Evolutionary conservation across 2,113 vertebrate species (phyloP).

Genomic region (Bos javanicus): DNA sequence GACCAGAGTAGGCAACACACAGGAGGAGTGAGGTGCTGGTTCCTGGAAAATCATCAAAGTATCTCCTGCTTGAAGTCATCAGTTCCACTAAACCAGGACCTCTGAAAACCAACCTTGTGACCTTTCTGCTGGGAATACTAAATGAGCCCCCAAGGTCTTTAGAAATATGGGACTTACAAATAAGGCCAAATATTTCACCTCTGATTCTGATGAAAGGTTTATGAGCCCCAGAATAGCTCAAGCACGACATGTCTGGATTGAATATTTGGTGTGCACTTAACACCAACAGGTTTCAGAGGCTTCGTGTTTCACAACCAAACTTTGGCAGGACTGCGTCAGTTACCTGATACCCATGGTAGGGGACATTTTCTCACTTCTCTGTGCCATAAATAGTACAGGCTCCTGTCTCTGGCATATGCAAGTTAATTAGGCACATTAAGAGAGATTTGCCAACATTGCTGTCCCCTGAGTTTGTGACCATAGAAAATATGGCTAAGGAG

Average conservation of each 20-base stretch:
- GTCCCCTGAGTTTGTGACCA: conserved; percentile 41
- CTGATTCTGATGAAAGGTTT: conserved; percentile 76
- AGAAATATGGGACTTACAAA: conserved; percentile 74
- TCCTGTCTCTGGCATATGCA: conserved; percentile 36
- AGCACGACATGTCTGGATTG: conserved; percentile 72
- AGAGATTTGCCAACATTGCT: conserved; percentile 48
- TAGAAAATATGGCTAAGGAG: conserved; percentile 58
- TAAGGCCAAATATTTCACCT: conserved; percentile 75
- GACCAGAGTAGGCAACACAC: neutral
- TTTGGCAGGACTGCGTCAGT: conserved; percentile 60
- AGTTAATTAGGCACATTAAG: conserved; percentile 61
- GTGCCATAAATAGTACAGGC: conserved; percentile 66
- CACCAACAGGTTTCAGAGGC: conserved; percentile 66
- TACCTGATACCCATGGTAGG: conserved; percentile 61
- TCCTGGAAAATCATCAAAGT: conserved; percentile 42
- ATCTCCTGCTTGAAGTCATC: conserved; percentile 36
- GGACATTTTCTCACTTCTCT: conserved; percentile 71
- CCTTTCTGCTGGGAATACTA: conserved; percentile 69
- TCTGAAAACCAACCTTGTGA: conserved; percentile 55
- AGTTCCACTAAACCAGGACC: conserved; percentile 36
- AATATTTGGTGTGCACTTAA: conserved; percentile 75
- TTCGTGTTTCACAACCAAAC: conserved; percentile 70
- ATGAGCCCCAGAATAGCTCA: conserved; percentile 72
- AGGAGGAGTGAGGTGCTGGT: neutral
- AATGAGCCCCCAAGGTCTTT: conserved; percentile 73